Conservation (phyloP, 2,888 invertebrate species). For the Harpalus rufipes region DNA sequence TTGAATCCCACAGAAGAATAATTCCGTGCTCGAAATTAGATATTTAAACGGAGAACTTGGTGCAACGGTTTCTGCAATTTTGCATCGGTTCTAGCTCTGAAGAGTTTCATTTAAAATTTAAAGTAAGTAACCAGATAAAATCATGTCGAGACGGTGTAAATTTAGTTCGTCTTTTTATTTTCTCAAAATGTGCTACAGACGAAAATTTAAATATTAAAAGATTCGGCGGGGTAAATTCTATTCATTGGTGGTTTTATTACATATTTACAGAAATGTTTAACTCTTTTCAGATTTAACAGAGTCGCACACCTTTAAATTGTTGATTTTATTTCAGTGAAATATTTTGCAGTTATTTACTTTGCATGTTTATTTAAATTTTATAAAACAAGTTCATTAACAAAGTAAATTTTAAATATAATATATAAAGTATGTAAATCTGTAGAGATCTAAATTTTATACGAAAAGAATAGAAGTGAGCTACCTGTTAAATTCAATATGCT, state of each 20-base stretch:
- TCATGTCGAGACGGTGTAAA: constrained; percentile 63
- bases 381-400: not conserved
- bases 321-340: not conserved
- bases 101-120: constrained; percentile 59
- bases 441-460: too few relatives aligned
- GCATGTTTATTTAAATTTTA: not conserved
- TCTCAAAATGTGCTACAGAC: constrained; percentile 34
- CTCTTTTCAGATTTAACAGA: constrained; percentile 1
- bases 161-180: constrained; percentile 58
- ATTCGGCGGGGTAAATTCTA: constrained; percentile 16
- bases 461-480: too few relatives aligned
- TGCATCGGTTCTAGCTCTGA: constrained; percentile 27
- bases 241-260: constrained; percentile 13
- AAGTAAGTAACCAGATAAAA: constrained; percentile 58
- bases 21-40: constrained; percentile 32
- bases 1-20: constrained; percentile 36
- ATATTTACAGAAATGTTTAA: not conserved
- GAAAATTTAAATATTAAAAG: constrained; percentile 58
- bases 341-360: not conserved
- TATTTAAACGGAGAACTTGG: constrained; percentile 33
- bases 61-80: constrained; percentile 29
- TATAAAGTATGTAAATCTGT: too few relatives aligned
- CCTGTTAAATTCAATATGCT: too few relatives aligned
- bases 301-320: not conserved
- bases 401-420: not conserved